Base-by-base conservation (phyloP, 2,888 invertebrate genomes). In the Drosophila demipolita region DNA sequence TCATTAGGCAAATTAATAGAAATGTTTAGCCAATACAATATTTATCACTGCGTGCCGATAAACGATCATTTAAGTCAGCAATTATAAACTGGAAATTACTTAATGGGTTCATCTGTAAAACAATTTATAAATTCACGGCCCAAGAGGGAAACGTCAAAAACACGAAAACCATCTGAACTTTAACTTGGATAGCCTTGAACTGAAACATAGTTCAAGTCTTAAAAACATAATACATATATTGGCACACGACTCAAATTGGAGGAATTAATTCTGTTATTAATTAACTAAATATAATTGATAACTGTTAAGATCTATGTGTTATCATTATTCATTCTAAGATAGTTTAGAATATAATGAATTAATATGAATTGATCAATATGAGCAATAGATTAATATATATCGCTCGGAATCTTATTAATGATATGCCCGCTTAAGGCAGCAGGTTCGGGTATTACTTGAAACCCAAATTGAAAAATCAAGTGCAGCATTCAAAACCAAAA, bases 401-500 rank as follows among this genome's bases (percentile, higher is more conserved):
- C 17, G 26, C 15, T 8, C 1, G 17, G 8, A n/a, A 17, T n/a
- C 0, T 6, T 29, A 1, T 26, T 9, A 50, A 58, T 32, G 40
- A 53, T 68, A 63, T 57, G 36, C 67, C 42, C 78, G 15, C 23
- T 32, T 3, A 1, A 0, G n/a, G 15, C 17, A 3, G 7, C 3
- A n/a, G 17, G 38, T 29, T 23, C 38, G 68, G 54, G 74, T 68
- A 79, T 65, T 52, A n/a, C n/a, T 26, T 26, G 17, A 38, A 53
- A 62, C 53, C 45, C 59, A 75, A 80, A 80, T 78, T 81, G 74
- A 78, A 79, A 78, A 77, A 79, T 79, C 75, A 77, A 77, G 75
- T 79, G 77, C 77, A 74, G 66, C 57, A 58, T 20, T 52, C 45
- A 73, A 70, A 73, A 45, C 48, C 61, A 63, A 75, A 75, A 76